Evolutionary conservation across 37 sponge, comb jelly and placozoan genomes (phyloP).

Genomic region (Crambe crambe): DNA sequence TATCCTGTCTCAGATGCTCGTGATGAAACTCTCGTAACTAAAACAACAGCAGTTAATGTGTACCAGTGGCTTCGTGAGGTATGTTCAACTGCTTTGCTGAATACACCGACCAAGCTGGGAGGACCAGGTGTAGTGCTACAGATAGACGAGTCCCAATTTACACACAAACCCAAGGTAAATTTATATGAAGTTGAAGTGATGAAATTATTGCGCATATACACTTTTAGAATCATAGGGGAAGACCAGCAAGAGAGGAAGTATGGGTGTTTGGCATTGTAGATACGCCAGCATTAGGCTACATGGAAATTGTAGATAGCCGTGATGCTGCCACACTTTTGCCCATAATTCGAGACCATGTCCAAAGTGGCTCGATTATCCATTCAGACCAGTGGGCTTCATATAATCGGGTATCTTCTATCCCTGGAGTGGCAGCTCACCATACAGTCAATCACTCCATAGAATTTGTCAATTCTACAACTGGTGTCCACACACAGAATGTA

Average conservation of each 20-base stretch:
- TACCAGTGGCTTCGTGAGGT: slow-evolving; percentile 61
- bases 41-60: slow-evolving; percentile 40
- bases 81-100: slow-evolving; percentile 25
- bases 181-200: not conserved
- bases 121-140: slow-evolving; percentile 50
- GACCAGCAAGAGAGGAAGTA: slow-evolving; percentile 23
- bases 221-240: slow-evolving; percentile 47
- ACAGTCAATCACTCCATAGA: slow-evolving; percentile 63
- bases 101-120: slow-evolving; percentile 22
- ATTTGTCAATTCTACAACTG: slow-evolving; percentile 59
- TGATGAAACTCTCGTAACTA: slow-evolving; percentile 33
- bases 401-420: slow-evolving; percentile 8
- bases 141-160: slow-evolving; percentile 53
- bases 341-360: slow-evolving; percentile 57
- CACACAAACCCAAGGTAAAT: slow-evolving; percentile 52
- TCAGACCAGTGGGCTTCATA: slow-evolving; percentile 73
- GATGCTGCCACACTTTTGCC: slow-evolving; percentile 66
- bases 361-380: slow-evolving; percentile 46
- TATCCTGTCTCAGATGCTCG: slow-evolving; percentile 30
- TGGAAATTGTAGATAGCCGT: slow-evolving; percentile 52
- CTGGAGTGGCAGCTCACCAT: slow-evolving; percentile 39
- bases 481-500: slow-evolving; percentile 62
- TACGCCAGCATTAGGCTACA: slow-evolving; percentile 56
- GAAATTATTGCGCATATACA: not conserved
- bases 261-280: slow-evolving; percentile 83